phyloP scores from a whole-genome alignment of 2,797 vertebrate genomes.

The Silurus aristotelis region DNA sequence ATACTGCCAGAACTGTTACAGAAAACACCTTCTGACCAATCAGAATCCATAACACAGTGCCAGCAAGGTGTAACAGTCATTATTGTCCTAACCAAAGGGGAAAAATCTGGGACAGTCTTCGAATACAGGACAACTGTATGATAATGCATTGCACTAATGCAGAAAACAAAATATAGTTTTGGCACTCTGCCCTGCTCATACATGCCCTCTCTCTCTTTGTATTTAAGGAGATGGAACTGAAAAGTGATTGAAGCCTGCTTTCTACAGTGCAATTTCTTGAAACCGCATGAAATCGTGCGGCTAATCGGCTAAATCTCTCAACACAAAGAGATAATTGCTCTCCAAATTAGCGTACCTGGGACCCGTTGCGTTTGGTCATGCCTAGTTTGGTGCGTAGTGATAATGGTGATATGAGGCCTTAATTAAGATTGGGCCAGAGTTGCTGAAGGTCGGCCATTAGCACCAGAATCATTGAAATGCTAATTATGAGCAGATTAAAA shows the following conservation, averaged over 20 bases:
- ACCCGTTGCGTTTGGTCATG: slow-evolving; percentile 99
- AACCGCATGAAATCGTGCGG: slow-evolving; percentile 99
- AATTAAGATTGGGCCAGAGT: slow-evolving; percentile 99
- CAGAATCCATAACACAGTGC: background rate
- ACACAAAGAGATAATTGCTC: slow-evolving; percentile 99
- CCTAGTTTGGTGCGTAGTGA: slow-evolving; percentile 97
- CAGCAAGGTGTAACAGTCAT: background rate
- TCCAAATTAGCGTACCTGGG: slow-evolving; percentile 99
- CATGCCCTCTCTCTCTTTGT: background rate
- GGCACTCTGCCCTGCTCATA: background rate
- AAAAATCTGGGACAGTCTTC: no score
- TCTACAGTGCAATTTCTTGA: slow-evolving; percentile 87
- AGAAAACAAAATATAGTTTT: background rate
- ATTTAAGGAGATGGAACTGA: slow-evolving; percentile 70
- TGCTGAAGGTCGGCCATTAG: slow-evolving; percentile 99
- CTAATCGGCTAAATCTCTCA: slow-evolving; percentile 99
- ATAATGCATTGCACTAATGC: background rate
- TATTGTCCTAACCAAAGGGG: background rate
- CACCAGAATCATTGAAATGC: slow-evolving; percentile 98
- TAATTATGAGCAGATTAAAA: slow-evolving; percentile 99
- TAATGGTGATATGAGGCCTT: slow-evolving; percentile 94
- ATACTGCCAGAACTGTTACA: background rate
- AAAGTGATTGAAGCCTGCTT: slow-evolving; percentile 87
- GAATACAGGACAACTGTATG: background rate
- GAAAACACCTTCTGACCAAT: background rate